A percentile compares a stretch with the other conserved stretches of the same genome.
Conservation (phyloP, 2,113 vertebrate species). For the Nestor notabilis region DNA sequence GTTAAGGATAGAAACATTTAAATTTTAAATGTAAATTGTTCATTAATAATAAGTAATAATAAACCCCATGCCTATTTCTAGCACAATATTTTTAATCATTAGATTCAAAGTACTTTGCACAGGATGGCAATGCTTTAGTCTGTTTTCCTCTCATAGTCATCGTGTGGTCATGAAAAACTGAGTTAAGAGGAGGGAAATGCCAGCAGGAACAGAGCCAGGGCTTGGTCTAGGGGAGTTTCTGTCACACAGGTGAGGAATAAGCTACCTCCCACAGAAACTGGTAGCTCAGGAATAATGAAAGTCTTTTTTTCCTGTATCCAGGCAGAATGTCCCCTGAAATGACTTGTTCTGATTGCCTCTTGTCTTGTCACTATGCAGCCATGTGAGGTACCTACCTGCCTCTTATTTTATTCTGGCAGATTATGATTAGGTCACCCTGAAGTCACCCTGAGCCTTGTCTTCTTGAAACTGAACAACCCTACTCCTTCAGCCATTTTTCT, state of each 20-base stretch:
- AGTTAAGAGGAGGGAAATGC: background rate
- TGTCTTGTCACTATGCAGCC: background rate
- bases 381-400: background rate
- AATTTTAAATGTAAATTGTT: background rate
- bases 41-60: background rate
- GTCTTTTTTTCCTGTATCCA: background rate
- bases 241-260: background rate
- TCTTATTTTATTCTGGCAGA: background rate
- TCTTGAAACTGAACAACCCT: background rate
- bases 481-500: background rate
- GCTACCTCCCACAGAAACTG: background rate
- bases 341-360: background rate
- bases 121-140: background rate
- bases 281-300: background rate
- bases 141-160: background rate
- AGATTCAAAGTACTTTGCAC: background rate
- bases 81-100: background rate
- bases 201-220: background rate
- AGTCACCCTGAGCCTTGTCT: background rate
- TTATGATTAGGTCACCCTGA: background rate
- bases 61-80: background rate
- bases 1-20: background rate
- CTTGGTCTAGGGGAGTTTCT: background rate
- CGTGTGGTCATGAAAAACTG: background rate
- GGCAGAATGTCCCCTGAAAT: background rate